Conservation (phyloP, 1,140 invertebrate species). For the Meloidogyne floridensis region DNA sequence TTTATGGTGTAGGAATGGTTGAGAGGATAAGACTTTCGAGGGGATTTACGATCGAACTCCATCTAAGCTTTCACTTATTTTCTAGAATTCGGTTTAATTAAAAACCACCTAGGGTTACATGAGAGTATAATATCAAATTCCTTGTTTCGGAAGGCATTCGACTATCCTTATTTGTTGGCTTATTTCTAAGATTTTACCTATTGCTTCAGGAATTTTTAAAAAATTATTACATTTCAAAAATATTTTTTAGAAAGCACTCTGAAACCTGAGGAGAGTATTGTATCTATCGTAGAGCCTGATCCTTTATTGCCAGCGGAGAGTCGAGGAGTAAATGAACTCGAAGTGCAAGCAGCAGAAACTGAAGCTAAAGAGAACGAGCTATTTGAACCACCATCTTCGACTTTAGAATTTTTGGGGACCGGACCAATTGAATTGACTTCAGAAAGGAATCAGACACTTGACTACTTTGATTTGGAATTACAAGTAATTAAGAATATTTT, state of each 20-base stretch:
- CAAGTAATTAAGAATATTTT: constrained; percentile 20
- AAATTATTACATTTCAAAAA: too few relatives aligned
- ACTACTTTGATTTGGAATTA: constrained; percentile 24
- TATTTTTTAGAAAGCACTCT: not conserved
- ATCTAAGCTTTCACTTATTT: too few relatives aligned
- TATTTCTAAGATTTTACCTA: too few relatives aligned
- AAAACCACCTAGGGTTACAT: too few relatives aligned
- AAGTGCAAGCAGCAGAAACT: not conserved
- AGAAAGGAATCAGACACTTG: constrained; percentile 6
- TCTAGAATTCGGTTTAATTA: too few relatives aligned
- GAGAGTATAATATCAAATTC: too few relatives aligned
- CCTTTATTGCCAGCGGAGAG: not conserved
- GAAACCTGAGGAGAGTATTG: not conserved
- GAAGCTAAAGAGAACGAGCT: not conserved
- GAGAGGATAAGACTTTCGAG: too few relatives aligned
- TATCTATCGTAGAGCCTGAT: not conserved
- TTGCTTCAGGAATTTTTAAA: too few relatives aligned
- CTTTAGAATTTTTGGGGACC: not conserved
- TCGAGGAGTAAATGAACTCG: not conserved
- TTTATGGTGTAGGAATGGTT: too few relatives aligned
- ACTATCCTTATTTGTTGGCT: too few relatives aligned
- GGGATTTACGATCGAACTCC: too few relatives aligned
- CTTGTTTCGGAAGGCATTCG: too few relatives aligned
- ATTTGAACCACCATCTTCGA: not conserved
- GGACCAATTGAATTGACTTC: constrained; percentile 8